A percentile compares a stretch with the other conserved stretches of the same genome.
These are phyloP conservation scores for Drosophila bocki DNA, from an alignment of 1,140 invertebrate genomes.

Conservation along the genomic window DNA sequence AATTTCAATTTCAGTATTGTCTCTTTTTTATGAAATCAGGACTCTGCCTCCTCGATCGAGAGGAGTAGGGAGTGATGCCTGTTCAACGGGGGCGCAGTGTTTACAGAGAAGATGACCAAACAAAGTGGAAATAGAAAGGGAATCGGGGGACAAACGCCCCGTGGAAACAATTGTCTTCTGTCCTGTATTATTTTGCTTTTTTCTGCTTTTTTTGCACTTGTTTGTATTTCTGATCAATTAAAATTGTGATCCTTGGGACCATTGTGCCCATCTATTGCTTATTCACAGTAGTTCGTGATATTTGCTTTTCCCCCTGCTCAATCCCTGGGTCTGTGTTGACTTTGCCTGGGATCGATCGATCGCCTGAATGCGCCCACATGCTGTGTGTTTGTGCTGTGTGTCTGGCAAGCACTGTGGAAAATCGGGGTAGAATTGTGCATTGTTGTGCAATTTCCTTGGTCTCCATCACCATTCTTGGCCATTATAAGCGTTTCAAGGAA, in stretches of 20 bases:
- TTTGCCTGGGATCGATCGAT: slow-evolving; percentile 12
- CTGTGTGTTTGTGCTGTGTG: slow-evolving; percentile 61
- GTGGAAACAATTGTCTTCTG: slow-evolving; percentile 33
- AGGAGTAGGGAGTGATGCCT: slow-evolving; percentile 11
- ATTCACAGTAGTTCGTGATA: slow-evolving; percentile 63
- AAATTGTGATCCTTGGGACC: slow-evolving; percentile 39
- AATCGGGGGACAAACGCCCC: slow-evolving; percentile 67
- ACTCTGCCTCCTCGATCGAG: slow-evolving; percentile 29
- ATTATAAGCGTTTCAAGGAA: slow-evolving; percentile 71
- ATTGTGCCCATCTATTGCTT: slow-evolving; percentile 42
- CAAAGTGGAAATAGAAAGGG: slow-evolving; percentile 8
- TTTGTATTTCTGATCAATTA: slow-evolving; percentile 83
- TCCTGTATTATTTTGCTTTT: slow-evolving; percentile 13
- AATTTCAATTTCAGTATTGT: slow-evolving; percentile 36
- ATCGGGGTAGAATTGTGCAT: slow-evolving; percentile 61
- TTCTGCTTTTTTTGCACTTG: slow-evolving; percentile 66
- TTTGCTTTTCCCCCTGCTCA: slow-evolving; percentile 56
- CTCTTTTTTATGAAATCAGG: slow-evolving; percentile 58
- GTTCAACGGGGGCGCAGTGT: slow-evolving; percentile 45
- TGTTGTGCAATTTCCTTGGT: slow-evolving; percentile 68
- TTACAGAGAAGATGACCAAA: slow-evolving; percentile 74
- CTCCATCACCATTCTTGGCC: slow-evolving; percentile 50
- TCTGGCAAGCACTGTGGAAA: slow-evolving; percentile 25
- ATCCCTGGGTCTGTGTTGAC: slow-evolving; percentile 55
- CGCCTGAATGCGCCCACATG: slow-evolving; percentile 74